Conservation (phyloP, 64 coral and sea anemone genomes). For the Dendrophyllia cribrosa region DNA sequence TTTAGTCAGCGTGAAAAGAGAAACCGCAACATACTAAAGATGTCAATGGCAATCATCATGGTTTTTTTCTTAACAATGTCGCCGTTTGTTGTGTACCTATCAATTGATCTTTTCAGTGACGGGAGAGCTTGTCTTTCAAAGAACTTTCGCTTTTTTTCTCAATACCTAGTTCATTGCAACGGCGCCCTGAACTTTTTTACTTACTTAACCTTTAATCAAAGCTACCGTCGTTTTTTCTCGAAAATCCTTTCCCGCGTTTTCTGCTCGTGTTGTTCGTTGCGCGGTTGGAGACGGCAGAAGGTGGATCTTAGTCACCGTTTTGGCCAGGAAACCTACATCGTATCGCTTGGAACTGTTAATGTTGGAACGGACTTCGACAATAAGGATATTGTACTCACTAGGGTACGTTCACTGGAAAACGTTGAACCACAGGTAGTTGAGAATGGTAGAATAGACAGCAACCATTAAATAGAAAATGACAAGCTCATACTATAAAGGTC, state of each 20-base stretch:
- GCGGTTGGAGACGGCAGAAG: background rate
- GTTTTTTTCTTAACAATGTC: constrained; percentile 41
- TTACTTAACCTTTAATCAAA: constrained; percentile 25
- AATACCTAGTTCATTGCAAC: constrained; percentile 30
- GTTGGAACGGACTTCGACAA: background rate
- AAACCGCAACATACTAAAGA: constrained; percentile 22
- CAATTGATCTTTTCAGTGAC: background rate
- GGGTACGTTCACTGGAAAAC: background rate
- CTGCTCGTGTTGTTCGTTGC: background rate
- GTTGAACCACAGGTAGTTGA: background rate
- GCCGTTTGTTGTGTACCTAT: constrained; percentile 17
- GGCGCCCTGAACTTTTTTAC: constrained; percentile 18
- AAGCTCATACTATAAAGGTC: too few species aligned
- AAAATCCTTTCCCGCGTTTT: background rate
- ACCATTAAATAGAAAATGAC: too few species aligned
- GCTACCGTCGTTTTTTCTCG: constrained; percentile 21
- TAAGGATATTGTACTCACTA: constrained; percentile 29
- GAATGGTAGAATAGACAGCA: too few species aligned
- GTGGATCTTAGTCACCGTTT: background rate
- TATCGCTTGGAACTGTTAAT: background rate
- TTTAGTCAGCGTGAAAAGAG: constrained; percentile 9
- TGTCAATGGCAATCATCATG: constrained; percentile 9
- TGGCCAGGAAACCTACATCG: background rate
- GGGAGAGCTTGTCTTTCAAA: constrained; percentile 10
- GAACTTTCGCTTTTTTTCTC: constrained; percentile 32